A percentile compares a stretch with the other conserved stretches of the same genome.
These are phyloP conservation scores for Pipistrellus pipistrellus DNA, from an alignment of 2,797 vertebrate genomes.

Conservation along the genomic window DNA sequence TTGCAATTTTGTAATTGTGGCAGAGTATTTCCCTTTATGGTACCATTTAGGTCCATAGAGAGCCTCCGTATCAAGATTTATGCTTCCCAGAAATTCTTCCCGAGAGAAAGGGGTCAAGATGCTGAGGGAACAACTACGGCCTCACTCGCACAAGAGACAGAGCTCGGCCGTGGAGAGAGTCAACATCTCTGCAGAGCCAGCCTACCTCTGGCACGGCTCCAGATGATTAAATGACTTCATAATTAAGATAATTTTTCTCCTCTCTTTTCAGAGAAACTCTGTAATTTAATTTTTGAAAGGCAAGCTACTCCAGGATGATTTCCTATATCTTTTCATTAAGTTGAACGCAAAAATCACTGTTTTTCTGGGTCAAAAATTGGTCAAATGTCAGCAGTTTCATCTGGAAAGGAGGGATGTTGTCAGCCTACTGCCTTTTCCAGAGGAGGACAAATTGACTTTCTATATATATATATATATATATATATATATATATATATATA, in stretches of 20 bases:
- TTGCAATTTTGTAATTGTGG: not conserved
- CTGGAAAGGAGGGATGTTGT: not conserved
- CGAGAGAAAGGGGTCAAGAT: constrained; percentile 15
- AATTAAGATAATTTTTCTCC: constrained; percentile 55
- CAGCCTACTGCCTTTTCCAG: constrained; percentile 20
- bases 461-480: too few relatives aligned
- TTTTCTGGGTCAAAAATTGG: constrained; percentile 48
- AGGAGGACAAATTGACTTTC: constrained; percentile 26
- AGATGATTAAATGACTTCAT: constrained; percentile 55
- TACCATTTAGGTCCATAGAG: not conserved
- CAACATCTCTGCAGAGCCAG: not conserved
- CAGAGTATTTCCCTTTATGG: constrained; percentile 42
- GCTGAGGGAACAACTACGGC: constrained; percentile 1
- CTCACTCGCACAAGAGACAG: not conserved
- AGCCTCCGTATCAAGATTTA: not conserved
- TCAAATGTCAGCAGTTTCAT: constrained; percentile 22
- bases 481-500: too few relatives aligned
- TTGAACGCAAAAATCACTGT: constrained; percentile 44
- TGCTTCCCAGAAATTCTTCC: not conserved
- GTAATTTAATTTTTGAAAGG: constrained; percentile 31
- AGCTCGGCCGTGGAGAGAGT: not conserved
- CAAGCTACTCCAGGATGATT: not conserved
- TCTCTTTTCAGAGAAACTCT: constrained; percentile 48
- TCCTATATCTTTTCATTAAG: not conserved
- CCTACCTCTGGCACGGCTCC: not conserved